A percentile compares a stretch with the other conserved stretches of the same genome.
Conservation (phyloP, 1,140 invertebrate genomes). For the Holcopasites calliopsidis region DNA sequence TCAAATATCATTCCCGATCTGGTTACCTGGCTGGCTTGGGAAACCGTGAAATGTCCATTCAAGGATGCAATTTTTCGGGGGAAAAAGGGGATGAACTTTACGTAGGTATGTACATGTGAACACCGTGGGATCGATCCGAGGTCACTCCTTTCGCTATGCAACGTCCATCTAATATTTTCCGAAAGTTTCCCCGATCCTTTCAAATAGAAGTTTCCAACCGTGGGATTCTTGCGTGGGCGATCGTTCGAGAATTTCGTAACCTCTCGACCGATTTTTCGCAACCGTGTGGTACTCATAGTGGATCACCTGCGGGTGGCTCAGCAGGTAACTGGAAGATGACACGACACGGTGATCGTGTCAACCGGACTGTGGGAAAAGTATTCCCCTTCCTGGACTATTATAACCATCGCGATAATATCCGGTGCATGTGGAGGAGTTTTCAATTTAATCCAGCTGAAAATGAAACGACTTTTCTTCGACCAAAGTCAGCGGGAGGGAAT, state of each 20-base stretch:
- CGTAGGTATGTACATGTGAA: not conserved
- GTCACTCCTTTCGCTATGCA: conserved; percentile 53
- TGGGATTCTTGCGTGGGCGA: conserved; percentile 49
- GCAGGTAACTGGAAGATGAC: conserved; percentile 37
- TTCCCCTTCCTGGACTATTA: conserved; percentile 6
- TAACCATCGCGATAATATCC: not conserved
- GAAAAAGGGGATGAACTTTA: conserved; percentile 18
- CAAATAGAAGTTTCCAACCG: conserved; percentile 48
- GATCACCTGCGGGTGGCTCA: conserved; percentile 51
- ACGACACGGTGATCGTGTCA: conserved; percentile 36
- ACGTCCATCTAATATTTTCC: not conserved
- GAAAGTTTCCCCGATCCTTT: conserved; percentile 27
- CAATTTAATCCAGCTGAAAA: not conserved
- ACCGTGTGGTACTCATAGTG: conserved; percentile 12
- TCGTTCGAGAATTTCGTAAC: conserved; percentile 49
- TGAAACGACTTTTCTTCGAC: not conserved
- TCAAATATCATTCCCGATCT: conserved; percentile 57
- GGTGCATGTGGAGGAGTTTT: not conserved
- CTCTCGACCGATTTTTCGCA: conserved; percentile 48
- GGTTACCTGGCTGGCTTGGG: conserved; percentile 47
- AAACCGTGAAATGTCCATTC: conserved; percentile 37
- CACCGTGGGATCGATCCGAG: conserved; percentile 47
- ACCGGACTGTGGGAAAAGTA: conserved; percentile 53
- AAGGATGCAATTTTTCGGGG: conserved; percentile 46
- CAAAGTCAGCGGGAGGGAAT: not conserved